Conservation (phyloP, 2,888 invertebrate species). For the Ceramica pisi region DNA sequence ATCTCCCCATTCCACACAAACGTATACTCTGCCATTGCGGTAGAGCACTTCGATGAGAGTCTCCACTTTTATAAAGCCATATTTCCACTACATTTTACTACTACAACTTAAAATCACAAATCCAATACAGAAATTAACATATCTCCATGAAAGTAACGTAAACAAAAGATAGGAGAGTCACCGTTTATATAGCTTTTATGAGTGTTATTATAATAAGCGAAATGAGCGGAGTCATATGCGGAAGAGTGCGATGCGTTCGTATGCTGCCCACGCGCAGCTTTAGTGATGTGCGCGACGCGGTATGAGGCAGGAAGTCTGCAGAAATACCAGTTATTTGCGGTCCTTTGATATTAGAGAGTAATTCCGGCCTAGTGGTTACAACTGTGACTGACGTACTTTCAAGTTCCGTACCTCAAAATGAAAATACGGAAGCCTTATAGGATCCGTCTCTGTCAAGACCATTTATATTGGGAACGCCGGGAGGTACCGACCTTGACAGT, state of each 20-base stretch:
- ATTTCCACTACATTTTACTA: not conserved
- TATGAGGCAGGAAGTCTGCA: slow-evolving; percentile 34
- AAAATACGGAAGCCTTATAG: too few relatives aligned
- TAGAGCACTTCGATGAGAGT: too few relatives aligned
- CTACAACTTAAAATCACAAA: not conserved
- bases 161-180: slow-evolving; percentile 57
- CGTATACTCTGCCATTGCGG: too few relatives aligned
- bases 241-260: slow-evolving; percentile 67
- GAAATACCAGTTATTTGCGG: slow-evolving; percentile 37
- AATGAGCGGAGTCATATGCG: slow-evolving; percentile 70
- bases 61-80: too few relatives aligned
- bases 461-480: too few relatives aligned
- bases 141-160: slow-evolving; percentile 31
- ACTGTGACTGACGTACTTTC: too few relatives aligned
- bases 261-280: slow-evolving; percentile 65
- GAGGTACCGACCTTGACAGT: too few relatives aligned
- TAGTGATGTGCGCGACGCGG: slow-evolving; percentile 43
- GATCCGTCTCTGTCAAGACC: too few relatives aligned
- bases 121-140: slow-evolving; percentile 26
- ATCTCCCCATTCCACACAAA: too few relatives aligned
- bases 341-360: too few relatives aligned
- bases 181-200: slow-evolving; percentile 65
- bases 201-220: slow-evolving; percentile 68
- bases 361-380: too few relatives aligned
- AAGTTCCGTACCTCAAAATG: too few relatives aligned